Conservation (phyloP, 2,113 vertebrate species). For the Chamaetylas fuelleborni region DNA sequence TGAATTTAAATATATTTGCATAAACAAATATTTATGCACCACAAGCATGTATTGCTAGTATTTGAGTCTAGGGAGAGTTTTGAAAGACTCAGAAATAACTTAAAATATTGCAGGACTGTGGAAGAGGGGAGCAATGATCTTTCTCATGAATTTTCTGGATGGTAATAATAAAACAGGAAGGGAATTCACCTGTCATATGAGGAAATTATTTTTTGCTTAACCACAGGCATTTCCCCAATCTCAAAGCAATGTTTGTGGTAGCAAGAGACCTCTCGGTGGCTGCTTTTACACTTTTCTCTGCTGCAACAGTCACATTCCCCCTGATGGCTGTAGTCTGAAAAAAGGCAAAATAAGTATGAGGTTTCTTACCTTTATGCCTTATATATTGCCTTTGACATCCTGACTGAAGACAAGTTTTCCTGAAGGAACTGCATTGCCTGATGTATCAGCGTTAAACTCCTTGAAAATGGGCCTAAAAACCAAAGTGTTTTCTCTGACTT, state of each 20-base stretch:
- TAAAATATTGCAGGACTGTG: background rate
- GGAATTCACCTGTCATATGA: background rate
- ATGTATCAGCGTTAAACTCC: background rate
- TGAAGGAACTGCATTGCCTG: background rate
- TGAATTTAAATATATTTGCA: slow-evolving; percentile 29
- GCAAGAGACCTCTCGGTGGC: background rate
- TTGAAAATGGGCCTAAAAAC: background rate
- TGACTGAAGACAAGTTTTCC: background rate
- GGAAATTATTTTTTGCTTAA: background rate
- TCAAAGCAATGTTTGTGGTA: background rate
- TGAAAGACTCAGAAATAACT: background rate
- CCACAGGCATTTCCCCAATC: background rate
- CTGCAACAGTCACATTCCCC: background rate
- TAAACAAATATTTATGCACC: slow-evolving; percentile 17
- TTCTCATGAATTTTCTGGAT: background rate
- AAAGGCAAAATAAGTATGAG: background rate
- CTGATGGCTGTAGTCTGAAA: background rate
- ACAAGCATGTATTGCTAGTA: background rate
- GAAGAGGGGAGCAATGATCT: background rate
- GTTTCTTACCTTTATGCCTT: background rate
- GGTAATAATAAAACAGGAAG: background rate
- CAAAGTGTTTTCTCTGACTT: background rate
- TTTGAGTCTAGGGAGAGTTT: background rate
- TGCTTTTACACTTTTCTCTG: background rate
- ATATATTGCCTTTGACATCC: background rate